phyloP scores from a whole-genome alignment of 2,888 invertebrate genomes.

The Pyrocoelia pectoralis region DNA sequence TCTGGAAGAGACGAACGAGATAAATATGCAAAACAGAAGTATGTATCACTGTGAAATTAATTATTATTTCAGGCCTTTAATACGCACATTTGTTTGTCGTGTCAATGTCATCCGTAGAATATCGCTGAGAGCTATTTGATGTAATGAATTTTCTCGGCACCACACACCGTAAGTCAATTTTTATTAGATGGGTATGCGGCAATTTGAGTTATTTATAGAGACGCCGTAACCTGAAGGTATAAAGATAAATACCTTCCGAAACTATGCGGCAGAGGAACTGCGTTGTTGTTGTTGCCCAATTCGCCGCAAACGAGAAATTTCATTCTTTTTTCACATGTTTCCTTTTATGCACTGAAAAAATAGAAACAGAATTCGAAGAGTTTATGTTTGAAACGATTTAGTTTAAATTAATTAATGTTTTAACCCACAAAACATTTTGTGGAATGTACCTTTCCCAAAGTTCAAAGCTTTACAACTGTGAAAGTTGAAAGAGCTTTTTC shows the following conservation, averaged over 20 bases:
- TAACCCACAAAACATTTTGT: background rate
- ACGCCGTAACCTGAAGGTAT: slow-evolving; percentile 32
- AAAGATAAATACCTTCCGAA: slow-evolving; percentile 42
- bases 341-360: background rate
- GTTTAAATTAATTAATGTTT: slow-evolving; percentile 11
- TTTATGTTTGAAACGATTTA: background rate
- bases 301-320: slow-evolving; percentile 14
- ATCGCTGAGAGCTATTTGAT: slow-evolving; percentile 38
- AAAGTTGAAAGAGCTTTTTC: background rate
- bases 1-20: background rate
- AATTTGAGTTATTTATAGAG: slow-evolving; percentile 42
- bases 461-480: background rate
- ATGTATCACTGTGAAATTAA: background rate
- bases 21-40: slow-evolving; percentile 9
- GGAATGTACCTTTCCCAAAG: slow-evolving; percentile 4
- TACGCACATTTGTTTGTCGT: background rate
- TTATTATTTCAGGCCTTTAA: too few species aligned
- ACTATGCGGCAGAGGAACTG: slow-evolving; percentile 34
- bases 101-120: slow-evolving; percentile 33
- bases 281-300: slow-evolving; percentile 20
- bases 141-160: slow-evolving; percentile 44
- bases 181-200: slow-evolving; percentile 40
- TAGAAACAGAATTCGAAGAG: background rate
- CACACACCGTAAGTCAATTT: slow-evolving; percentile 44
- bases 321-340: slow-evolving; percentile 10